Evolutionary conservation across 2,888 invertebrate genomes (phyloP).

Genomic region (Callimorpha dominula): DNA sequence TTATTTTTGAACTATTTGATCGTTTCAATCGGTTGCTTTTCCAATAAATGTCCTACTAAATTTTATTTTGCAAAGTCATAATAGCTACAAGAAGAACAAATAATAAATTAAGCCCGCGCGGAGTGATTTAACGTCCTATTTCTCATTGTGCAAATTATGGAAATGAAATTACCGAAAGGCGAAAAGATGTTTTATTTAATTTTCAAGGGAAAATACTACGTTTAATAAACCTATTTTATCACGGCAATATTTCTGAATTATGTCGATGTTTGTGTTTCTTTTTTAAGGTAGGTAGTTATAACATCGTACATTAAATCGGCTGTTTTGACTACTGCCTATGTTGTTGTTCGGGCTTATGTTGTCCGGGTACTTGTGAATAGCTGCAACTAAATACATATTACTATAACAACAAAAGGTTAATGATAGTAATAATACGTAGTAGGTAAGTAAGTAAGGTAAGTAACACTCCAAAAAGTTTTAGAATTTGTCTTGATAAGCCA

Average conservation of each 20-base stretch:
- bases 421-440: not conserved
- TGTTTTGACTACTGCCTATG: not conserved
- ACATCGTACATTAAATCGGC: not conserved
- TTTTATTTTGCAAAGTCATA: not conserved
- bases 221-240: slow-evolving; percentile 9
- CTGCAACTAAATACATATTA: not conserved
- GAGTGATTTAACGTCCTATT: slow-evolving; percentile 19
- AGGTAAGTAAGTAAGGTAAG: too few species aligned
- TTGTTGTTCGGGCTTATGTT: not conserved
- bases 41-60: not conserved
- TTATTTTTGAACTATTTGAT: not conserved
- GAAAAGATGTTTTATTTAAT: slow-evolving; percentile 47
- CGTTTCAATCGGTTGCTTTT: not conserved
- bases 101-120: not conserved
- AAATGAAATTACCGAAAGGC: slow-evolving; percentile 46
- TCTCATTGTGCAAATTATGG: slow-evolving; percentile 44
- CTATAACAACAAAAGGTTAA: not conserved
- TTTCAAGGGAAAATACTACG: slow-evolving; percentile 23
- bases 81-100: slow-evolving; percentile 10
- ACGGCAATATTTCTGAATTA: slow-evolving; percentile 25
- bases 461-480: not conserved
- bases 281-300: not conserved
- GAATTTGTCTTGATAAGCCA: not conserved
- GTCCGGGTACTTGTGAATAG: not conserved
- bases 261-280: not conserved